phyloP scores from a whole-genome alignment of 92 coral and sea anemone species.

The Diadumene lineata region DNA sequence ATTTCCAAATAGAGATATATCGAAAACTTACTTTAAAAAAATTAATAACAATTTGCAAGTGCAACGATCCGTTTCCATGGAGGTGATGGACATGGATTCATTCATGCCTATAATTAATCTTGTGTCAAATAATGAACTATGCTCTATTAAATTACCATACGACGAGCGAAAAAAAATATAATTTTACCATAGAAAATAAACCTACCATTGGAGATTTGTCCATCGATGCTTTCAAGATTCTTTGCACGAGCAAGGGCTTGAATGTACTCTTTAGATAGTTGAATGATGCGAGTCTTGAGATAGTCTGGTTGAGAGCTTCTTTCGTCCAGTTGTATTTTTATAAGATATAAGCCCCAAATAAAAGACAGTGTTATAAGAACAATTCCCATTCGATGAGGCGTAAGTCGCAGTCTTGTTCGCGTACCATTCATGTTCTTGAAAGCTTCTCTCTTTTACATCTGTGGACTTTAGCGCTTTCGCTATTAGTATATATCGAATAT shows the following conservation, averaged over 20 bases:
- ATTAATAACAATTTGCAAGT: too few species aligned
- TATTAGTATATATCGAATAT: too few species aligned
- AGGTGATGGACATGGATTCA: too few species aligned
- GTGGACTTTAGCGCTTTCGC: background rate
- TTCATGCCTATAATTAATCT: too few species aligned
- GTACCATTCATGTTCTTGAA: background rate
- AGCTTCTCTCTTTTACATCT: background rate
- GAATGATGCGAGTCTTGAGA: slow-evolving; percentile 67
- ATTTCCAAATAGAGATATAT: too few species aligned
- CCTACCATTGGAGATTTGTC: slow-evolving; percentile 30
- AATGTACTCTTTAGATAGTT: slow-evolving; percentile 82
- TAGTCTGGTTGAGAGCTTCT: slow-evolving; percentile 67
- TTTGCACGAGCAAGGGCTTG: slow-evolving; percentile 83
- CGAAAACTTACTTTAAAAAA: too few species aligned
- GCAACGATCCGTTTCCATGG: too few species aligned
- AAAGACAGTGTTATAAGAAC: slow-evolving; percentile 60
- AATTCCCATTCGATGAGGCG: slow-evolving; percentile 68
- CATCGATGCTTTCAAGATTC: slow-evolving; percentile 56
- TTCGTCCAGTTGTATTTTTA: slow-evolving; percentile 77
- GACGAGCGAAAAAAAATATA: too few species aligned
- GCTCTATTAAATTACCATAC: too few species aligned
- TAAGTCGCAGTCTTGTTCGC: slow-evolving; percentile 21
- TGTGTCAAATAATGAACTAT: too few species aligned
- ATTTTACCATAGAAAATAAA: background rate
- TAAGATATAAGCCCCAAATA: slow-evolving; percentile 86